Evolutionary conservation across 2,888 invertebrate species (phyloP).

Genomic region (Eristalis intricaria): DNA sequence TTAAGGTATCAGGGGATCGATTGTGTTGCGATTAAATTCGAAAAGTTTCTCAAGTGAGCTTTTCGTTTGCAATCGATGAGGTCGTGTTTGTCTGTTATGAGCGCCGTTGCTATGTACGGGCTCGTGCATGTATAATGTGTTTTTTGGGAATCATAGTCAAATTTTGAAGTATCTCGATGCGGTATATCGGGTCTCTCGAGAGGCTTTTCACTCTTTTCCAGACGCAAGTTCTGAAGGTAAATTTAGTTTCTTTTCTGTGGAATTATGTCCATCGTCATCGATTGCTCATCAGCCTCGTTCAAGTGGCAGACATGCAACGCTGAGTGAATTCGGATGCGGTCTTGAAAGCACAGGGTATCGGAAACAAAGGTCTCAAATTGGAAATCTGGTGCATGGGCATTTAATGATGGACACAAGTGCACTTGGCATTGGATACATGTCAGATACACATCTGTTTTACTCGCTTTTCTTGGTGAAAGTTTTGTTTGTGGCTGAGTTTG

Average conservation of each 20-base stretch:
- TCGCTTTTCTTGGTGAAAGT: not conserved
- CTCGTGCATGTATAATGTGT: conserved; percentile 16
- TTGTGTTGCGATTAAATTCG: conserved; percentile 66
- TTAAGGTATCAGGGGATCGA: conserved; percentile 57
- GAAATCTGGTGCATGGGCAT: not conserved
- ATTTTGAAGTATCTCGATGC: conserved; percentile 39
- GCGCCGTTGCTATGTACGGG: not conserved
- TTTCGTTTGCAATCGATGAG: conserved; percentile 31
- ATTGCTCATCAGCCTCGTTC: conserved; percentile 16
- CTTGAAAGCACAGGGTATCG: not conserved
- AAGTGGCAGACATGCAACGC: conserved; percentile 1
- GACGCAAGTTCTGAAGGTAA: not conserved
- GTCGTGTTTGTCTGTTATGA: not conserved
- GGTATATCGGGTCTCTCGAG: conserved; percentile 39
- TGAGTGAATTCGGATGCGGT: not conserved
- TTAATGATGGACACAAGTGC: not conserved
- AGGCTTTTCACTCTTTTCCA: conserved; percentile 2
- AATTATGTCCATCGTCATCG: conserved; percentile 15
- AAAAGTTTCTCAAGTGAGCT: conserved; percentile 64
- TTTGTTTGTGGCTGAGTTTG: not conserved
- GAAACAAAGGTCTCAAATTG: not conserved
- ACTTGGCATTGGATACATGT: not conserved
- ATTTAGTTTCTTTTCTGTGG: not conserved
- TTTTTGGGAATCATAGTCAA: conserved; percentile 29
- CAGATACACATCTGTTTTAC: not conserved